Evolutionary conservation across 2,888 invertebrate genomes (phyloP).

Genomic region (Pilophorus perplexus): DNA sequence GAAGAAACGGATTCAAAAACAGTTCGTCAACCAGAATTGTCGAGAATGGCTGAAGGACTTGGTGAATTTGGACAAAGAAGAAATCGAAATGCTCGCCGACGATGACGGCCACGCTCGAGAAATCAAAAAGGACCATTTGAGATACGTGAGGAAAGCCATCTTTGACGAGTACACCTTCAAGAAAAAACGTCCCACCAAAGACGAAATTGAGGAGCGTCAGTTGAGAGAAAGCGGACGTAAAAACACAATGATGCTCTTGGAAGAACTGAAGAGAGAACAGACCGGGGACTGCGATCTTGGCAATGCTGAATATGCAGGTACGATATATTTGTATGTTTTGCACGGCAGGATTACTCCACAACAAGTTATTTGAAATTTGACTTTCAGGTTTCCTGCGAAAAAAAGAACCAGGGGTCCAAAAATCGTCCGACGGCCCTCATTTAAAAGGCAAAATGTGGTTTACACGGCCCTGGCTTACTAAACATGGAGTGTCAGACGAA

Average conservation of each 20-base stretch:
- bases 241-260: background rate
- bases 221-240: background rate
- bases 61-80: background rate
- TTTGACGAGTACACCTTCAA: conserved; percentile 31
- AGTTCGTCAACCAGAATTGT: conserved; percentile 5
- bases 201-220: background rate
- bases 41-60: conserved; percentile 25
- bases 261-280: background rate
- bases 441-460: background rate
- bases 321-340: background rate
- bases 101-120: background rate
- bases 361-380: too few relatives aligned
- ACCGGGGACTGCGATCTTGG: background rate
- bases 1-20: conserved; percentile 24
- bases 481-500: background rate
- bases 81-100: background rate
- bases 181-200: background rate
- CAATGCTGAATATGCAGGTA: background rate
- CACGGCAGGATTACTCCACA: background rate
- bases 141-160: conserved; percentile 13
- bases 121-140: conserved; percentile 17
- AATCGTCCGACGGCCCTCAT: too few relatives aligned
- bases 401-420: too few relatives aligned
- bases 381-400: too few relatives aligned
- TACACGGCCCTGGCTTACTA: background rate